A percentile compares a stretch with the other conserved stretches of the same genome.
Conservation (phyloP, 2,113 vertebrate genomes). For the Psephotus haematonotus region DNA sequence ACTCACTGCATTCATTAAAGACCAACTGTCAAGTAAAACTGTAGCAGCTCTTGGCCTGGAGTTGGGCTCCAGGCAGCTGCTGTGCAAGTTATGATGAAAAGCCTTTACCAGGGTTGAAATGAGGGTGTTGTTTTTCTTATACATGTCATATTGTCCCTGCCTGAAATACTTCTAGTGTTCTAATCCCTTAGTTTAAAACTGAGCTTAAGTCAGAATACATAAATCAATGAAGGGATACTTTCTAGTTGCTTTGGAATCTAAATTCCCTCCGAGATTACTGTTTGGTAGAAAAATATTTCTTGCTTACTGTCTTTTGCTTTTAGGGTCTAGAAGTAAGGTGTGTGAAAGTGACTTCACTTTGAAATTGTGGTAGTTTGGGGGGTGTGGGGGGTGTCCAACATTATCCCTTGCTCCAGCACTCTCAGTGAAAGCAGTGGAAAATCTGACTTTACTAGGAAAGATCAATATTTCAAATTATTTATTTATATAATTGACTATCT, state of each 20-base stretch:
- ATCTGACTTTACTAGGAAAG: neutral
- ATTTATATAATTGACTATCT: conserved; percentile 32
- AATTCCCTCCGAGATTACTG: neutral
- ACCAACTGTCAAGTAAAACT: neutral
- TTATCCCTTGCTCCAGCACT: neutral
- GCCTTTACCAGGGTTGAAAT: neutral
- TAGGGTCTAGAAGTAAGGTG: neutral
- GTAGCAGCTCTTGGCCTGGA: neutral
- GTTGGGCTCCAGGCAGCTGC: neutral
- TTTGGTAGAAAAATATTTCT: neutral
- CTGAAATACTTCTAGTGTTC: neutral
- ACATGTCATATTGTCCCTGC: neutral
- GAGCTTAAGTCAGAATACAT: neutral
- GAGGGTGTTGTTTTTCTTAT: neutral
- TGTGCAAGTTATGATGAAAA: neutral
- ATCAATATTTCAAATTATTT: conserved; percentile 33
- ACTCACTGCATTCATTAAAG: neutral
- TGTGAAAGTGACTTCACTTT: neutral
- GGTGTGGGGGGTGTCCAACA: too few species aligned
- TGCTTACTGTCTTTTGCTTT: neutral
- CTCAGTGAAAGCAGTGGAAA: neutral
- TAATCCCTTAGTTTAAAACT: conserved; percentile 34
- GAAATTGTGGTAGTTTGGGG: neutral
- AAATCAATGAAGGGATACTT: conserved; percentile 16
- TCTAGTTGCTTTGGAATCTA: neutral